Base-by-base conservation (phyloP, 2,113 vertebrate species). In the Melanotaenia duboulayi region DNA sequence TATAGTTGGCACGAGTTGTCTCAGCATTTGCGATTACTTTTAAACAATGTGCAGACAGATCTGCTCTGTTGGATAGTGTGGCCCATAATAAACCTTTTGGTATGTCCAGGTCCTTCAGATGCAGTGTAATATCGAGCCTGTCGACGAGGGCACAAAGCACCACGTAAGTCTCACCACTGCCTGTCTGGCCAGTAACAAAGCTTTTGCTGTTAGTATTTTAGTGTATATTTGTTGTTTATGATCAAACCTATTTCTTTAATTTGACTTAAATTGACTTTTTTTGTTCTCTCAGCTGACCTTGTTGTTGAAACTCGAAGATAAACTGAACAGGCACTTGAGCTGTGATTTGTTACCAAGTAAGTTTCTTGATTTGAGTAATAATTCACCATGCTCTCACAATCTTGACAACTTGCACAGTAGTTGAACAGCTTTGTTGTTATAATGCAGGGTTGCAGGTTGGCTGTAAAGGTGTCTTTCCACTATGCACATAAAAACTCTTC, bases 121-220 rank as follows among this genome's bases (percentile, higher is more conserved):
- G 98, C 98, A 99, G 87, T 99, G 98, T 84, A 99, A 98, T 90
- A 99, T 99, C 0, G 98, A 99, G 88, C 96, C 97, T 0, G 96
- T 98, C 20, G 98, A 99, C 22, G 98, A 99, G 76, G 98, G 97
- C 0, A 92, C 95, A 24, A 99, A 96, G 85, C 97, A 99, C 81
- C 98, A 99, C 0, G 98, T 99, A 90, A 46, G 96, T 89, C 66
- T 57, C n/a, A 24, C 7, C 7, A 35, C 32, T 35, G 32, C 32
- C 32, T 28, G 28, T 35, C 32, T 5, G 10, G 0, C 19, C 4
- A 42, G 40, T 42, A 16, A 42, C 4, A 4, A 19, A 48, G 44
- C 44, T 19, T 48, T 48, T n/a, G 19, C 40, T 48, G 16, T 48
- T 48, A 7, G 16, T 48, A 19, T 48, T 16, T 7, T 16, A 17